Evolutionary conservation across 1,140 invertebrate genomes (phyloP).

Genomic region (Dolichoris vasculosae): DNA sequence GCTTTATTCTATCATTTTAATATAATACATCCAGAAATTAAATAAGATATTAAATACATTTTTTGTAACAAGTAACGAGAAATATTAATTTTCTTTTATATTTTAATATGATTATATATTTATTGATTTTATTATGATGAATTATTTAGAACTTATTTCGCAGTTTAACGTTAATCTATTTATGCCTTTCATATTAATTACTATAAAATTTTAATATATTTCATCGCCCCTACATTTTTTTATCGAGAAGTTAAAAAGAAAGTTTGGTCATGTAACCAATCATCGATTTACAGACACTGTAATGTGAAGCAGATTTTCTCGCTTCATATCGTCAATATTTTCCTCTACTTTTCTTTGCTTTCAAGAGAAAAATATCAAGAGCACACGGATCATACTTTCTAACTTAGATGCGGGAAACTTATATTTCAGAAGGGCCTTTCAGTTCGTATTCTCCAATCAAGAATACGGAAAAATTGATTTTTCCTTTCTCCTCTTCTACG

Average conservation of each 20-base stretch:
- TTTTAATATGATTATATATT: too few species aligned
- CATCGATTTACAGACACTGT: conserved; percentile 26
- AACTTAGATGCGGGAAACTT: conserved; percentile 36
- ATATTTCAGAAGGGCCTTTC: conserved; percentile 23
- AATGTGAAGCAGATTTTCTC: conserved; percentile 24
- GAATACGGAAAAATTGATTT: conserved; percentile 41
- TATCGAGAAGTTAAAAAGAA: not conserved
- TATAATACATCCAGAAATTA: too few species aligned
- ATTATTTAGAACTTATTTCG: too few species aligned
- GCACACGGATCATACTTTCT: conserved; percentile 31
- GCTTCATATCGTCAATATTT: not conserved
- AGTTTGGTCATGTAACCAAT: not conserved
- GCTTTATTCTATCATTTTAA: too few species aligned
- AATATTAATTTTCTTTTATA: too few species aligned
- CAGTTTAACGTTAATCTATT: not conserved
- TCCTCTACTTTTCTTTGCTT: conserved; percentile 5
- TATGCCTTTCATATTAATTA: not conserved
- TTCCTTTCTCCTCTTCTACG: not conserved
- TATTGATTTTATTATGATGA: too few species aligned
- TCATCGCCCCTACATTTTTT: not conserved
- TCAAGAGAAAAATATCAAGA: conserved; percentile 44
- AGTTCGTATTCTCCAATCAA: conserved; percentile 39
- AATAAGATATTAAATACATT: too few species aligned
- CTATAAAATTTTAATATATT: not conserved
- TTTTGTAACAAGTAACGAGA: too few species aligned